Evolutionary conservation across 37 sponge, comb jelly and placozoan genomes (phyloP).

Genomic region (Axinella damicornis): DNA sequence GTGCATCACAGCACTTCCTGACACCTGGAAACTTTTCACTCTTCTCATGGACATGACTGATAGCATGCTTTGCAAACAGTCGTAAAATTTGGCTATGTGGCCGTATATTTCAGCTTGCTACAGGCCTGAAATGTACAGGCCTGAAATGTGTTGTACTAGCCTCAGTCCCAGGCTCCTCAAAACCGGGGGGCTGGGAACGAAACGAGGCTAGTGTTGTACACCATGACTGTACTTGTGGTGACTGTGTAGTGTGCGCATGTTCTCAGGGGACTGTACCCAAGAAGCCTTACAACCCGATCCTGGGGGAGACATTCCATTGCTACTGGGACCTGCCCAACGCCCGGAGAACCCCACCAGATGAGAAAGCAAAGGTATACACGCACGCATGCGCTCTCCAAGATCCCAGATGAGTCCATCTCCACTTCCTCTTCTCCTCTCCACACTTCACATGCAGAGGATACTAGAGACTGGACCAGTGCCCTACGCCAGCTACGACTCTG

Average conservation of each 20-base stretch:
- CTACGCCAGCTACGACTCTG: slow-evolving; percentile 72
- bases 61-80: no score
- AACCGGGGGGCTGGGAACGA: no score
- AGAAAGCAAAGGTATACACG: slow-evolving; percentile 34
- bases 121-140: background rate
- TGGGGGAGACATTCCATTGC: slow-evolving; percentile 95
- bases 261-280: slow-evolving; percentile 87
- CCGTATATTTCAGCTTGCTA: no score
- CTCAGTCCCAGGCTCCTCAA: no score
- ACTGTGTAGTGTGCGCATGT: background rate
- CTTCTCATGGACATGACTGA: no score
- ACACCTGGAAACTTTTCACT: no score
- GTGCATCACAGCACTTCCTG: no score
- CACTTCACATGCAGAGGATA: slow-evolving; percentile 19
- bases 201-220: no score
- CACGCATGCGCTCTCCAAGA: background rate
- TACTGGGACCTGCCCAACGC: slow-evolving; percentile 90
- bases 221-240: background rate
- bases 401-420: background rate
- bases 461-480: slow-evolving; percentile 84
- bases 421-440: background rate
- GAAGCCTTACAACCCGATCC: slow-evolving; percentile 98
- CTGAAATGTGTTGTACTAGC: no score
- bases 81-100: no score
- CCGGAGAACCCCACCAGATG: slow-evolving; percentile 41